Evolutionary conservation across 2,113 vertebrate genomes (phyloP).

Genomic region (Heterochromis multidens): DNA sequence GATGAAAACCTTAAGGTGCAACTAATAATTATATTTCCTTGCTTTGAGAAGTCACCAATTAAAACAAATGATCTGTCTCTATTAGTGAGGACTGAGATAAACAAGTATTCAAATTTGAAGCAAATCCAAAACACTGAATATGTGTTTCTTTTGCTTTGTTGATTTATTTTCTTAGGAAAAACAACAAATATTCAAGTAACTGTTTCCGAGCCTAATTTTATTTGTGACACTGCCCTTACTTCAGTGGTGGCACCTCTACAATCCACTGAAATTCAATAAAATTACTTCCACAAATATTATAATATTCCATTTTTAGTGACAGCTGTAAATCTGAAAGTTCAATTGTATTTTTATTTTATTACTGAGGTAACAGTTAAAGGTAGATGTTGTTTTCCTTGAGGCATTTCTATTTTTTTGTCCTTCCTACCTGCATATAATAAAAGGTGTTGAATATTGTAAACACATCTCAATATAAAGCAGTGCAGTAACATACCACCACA

Average conservation of each 20-base stretch:
- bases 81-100: neutral
- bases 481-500: neutral
- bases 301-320: neutral
- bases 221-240: neutral
- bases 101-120: neutral
- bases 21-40: neutral
- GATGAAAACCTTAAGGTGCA: neutral
- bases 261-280: neutral
- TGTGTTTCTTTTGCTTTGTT: neutral
- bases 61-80: neutral
- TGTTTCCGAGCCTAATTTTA: neutral
- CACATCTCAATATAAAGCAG: neutral
- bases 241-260: neutral
- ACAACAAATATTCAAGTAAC: neutral
- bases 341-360: neutral
- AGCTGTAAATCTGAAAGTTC: neutral
- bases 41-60: neutral
- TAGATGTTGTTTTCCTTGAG: neutral
- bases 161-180: neutral
- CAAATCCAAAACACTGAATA: neutral
- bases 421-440: neutral
- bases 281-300: neutral
- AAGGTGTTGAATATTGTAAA: neutral
- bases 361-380: neutral
- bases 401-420: neutral